Conservation (phyloP, 2,113 vertebrate species). For the Rissa tridactyla region DNA sequence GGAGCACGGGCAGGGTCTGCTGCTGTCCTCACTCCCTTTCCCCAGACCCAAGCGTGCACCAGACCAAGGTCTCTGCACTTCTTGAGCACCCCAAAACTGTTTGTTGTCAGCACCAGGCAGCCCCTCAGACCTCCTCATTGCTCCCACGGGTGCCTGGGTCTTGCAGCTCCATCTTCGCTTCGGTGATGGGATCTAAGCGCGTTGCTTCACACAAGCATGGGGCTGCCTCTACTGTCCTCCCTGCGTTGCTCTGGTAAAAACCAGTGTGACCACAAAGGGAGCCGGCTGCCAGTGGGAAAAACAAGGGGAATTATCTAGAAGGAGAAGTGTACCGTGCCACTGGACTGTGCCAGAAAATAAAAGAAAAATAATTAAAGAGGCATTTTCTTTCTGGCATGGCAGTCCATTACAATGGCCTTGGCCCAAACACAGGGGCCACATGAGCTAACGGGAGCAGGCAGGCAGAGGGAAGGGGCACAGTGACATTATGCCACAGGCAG, state of each 20-base stretch:
- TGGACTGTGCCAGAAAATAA: background rate
- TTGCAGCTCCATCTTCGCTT: background rate
- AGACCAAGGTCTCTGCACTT: background rate
- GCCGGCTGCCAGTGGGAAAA: background rate
- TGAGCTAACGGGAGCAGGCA: rapidly evolving
- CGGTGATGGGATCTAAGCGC: rapidly evolving
- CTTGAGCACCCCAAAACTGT: background rate
- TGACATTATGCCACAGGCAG: rapidly evolving
- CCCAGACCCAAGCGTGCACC: background rate
- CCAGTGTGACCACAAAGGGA: rapidly evolving
- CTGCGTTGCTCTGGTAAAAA: background rate
- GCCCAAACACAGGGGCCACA: rapidly evolving
- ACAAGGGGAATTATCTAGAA: background rate
- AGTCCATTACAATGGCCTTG: rapidly evolving
- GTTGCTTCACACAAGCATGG: rapidly evolving
- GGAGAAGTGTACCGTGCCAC: background rate
- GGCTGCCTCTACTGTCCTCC: background rate
- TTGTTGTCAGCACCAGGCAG: background rate
- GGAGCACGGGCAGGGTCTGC: background rate
- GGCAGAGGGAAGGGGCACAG: rapidly evolving
- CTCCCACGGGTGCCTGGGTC: background rate
- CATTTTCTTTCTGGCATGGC: background rate
- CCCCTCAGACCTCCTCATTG: background rate
- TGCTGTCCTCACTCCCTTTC: background rate
- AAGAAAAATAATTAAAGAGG: background rate